Evolutionary conservation across 2,797 vertebrate species (phyloP).

Genomic region (Muscicapa striata): DNA sequence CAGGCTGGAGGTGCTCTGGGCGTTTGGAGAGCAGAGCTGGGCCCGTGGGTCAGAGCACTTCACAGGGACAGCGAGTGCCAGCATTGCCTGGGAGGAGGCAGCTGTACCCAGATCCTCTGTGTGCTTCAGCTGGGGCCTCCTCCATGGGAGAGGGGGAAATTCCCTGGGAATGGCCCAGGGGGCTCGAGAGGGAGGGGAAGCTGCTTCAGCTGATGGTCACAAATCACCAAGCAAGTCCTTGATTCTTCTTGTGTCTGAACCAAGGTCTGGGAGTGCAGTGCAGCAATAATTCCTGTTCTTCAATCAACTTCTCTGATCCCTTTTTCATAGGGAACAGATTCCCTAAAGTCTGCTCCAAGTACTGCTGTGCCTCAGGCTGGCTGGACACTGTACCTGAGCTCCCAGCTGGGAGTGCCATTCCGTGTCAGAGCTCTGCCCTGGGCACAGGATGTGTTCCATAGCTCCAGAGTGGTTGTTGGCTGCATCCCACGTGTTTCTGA

Average conservation of each 20-base stretch:
- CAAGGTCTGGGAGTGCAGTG: background rate
- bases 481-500: background rate
- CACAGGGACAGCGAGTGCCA: rapidly evolving
- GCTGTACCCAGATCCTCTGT: background rate
- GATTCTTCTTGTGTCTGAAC: background rate
- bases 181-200: background rate
- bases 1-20: background rate
- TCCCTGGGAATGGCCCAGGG: background rate
- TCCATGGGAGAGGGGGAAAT: background rate
- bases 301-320: background rate
- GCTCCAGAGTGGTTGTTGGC: rapidly evolving
- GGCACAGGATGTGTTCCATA: background rate
- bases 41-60: background rate
- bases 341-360: background rate
- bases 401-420: background rate
- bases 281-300: background rate
- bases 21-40: rapidly evolving
- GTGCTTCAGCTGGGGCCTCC: background rate
- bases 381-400: background rate
- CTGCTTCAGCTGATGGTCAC: background rate
- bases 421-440: background rate
- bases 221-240: background rate
- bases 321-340: background rate
- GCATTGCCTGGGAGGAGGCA: background rate
- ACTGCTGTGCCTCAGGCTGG: background rate